Base-by-base conservation (phyloP, 2,888 invertebrate species). In the Orthonychiurus folsomi region DNA sequence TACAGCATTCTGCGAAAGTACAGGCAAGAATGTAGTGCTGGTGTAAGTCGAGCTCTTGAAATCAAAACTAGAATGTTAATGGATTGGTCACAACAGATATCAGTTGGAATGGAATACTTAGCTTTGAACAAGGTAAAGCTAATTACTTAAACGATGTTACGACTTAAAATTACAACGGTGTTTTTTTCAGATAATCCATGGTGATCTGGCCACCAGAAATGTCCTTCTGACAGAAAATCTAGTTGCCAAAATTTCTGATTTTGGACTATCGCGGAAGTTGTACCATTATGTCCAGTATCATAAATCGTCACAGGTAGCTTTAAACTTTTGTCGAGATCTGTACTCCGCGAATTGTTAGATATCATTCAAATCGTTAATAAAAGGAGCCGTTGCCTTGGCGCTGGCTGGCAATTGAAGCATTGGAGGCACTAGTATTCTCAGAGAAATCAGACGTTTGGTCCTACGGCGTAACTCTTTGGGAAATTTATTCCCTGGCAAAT, bases 401-500 rank as follows among this genome's bases (percentile, higher is more conserved):
- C 20, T 54, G 54, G 54, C 20, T 54, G 54, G 21, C 54, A 21
- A 54, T 54, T 3, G 54, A 54, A 21, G 2, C 54, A 2, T 12
- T 54, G n/a, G 20, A 54, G 12, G 21, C n/a, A 2, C 23, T 54
- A 3, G 23, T 3, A 12, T 54, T 54, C 15, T 54, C 54, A 23
- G 12, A 54, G 3, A 54, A 54, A 20, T 54, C 54, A 2, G 54
- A 54, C 12, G 54, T 54, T 54, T 54, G 54, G 54, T 54, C 54
- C 20, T 54, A 2, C 12, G 54, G 54, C 20, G 21, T 54, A 3
- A 54, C 54, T 21, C 25, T 54, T 18, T 54, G 54, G 54, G 54
- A 54, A 54, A 54, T 54, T 18, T 54, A 24, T 54, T 54, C 54
- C 18, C 3, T 54, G 1, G 54, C 23, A 12, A 23, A 54, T 2